Conservation (phyloP, 2,113 vertebrate species). For the Apaloderma vittatum region DNA sequence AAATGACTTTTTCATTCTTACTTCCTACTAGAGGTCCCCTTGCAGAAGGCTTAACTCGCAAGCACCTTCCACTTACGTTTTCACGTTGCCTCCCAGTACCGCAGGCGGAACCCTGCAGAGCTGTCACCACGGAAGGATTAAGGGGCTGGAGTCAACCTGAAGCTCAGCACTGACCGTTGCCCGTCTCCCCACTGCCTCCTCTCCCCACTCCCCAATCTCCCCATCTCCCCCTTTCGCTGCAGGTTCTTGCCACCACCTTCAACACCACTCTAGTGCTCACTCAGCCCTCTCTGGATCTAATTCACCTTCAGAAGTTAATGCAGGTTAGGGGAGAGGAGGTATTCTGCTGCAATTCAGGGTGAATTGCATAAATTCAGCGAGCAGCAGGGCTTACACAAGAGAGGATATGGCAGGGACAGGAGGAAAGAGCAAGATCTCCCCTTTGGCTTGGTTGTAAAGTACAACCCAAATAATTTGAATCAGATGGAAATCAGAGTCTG, state of each 20-base stretch:
- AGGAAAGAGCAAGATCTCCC: neutral
- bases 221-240: neutral
- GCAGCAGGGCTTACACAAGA: neutral
- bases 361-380: neutral
- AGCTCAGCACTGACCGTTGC: accelerated
- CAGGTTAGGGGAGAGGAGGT: neutral
- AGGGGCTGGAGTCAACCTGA: neutral
- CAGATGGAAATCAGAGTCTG: neutral
- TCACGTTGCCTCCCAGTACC: accelerated
- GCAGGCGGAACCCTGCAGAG: neutral
- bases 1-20: neutral
- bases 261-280: accelerated
- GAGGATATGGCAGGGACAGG: neutral
- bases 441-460: neutral
- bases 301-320: neutral
- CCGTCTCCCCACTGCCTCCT: neutral
- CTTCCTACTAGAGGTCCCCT: neutral
- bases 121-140: neutral
- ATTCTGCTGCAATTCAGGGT: neutral
- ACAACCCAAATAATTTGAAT: neutral
- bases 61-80: neutral
- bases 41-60: neutral
- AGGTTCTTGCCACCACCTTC: neutral
- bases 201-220: too few relatives aligned
- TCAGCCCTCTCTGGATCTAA: neutral